A percentile compares a stretch with the other conserved stretches of the same genome.
phyloP scores from a whole-genome alignment of 2,888 invertebrate species.

The Drosophila glabriapex region DNA sequence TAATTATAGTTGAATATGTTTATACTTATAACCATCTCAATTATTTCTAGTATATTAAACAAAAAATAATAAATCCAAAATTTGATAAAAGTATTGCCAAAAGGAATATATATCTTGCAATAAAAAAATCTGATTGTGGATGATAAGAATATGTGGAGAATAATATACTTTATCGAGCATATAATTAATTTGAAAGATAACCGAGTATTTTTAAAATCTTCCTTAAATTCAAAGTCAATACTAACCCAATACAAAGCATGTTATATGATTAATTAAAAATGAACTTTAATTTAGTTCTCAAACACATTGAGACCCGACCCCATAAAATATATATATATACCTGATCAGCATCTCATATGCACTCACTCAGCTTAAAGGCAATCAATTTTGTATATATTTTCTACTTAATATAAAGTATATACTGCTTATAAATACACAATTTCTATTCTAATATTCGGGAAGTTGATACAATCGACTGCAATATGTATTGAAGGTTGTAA shows the following conservation, averaged over 20 bases:
- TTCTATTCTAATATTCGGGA: not conserved
- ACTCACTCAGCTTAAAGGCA: not conserved
- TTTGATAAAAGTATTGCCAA: not conserved
- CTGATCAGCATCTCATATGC: not conserved
- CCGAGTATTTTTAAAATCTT: not conserved
- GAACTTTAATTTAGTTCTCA: not conserved
- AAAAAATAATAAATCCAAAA: not conserved
- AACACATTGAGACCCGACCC: not conserved
- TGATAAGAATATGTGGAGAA: not conserved
- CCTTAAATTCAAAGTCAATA: not conserved
- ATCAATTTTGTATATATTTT: not conserved
- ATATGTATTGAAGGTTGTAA: not conserved
- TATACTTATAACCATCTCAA: not conserved
- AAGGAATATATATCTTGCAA: not conserved
- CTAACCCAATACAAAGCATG: not conserved
- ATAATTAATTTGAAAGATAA: too few species aligned
- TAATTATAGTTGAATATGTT: not conserved
- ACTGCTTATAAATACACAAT: not conserved
- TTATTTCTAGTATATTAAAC: not conserved
- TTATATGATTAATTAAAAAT: too few species aligned
- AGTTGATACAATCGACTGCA: not conserved
- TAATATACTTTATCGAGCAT: not conserved
- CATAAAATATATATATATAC: too few species aligned
- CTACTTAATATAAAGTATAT: not conserved
- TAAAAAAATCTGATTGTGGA: not conserved